Evolutionary conservation across 2,113 vertebrate genomes (phyloP).

Genomic region (Microtus oregoni): DNA sequence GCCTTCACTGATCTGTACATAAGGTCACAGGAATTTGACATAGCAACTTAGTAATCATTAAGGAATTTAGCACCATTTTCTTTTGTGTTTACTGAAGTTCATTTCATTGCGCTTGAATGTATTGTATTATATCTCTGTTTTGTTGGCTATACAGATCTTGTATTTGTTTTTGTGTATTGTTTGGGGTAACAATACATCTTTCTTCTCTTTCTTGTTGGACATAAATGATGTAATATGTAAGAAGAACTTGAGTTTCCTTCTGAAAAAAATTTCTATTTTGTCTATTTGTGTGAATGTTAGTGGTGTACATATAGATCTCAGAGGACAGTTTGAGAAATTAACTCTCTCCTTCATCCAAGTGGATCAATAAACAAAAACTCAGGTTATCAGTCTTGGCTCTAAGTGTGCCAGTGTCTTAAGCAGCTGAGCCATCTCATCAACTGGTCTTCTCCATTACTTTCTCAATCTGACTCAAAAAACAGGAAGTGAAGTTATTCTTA

Average conservation of each 20-base stretch:
- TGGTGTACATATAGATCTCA: background rate
- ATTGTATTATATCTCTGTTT: too few relatives aligned
- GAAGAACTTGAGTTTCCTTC: background rate
- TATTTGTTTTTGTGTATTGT: background rate
- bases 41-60: slow-evolving; percentile 36
- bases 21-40: slow-evolving; percentile 36
- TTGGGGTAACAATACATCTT: background rate
- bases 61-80: slow-evolving; percentile 33
- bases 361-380: background rate
- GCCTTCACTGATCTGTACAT: background rate
- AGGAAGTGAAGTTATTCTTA: background rate
- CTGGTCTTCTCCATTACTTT: background rate
- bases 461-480: background rate
- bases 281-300: background rate
- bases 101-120: background rate
- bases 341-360: background rate
- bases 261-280: background rate
- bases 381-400: background rate
- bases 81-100: slow-evolving; percentile 19
- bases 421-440: background rate
- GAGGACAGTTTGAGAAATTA: background rate
- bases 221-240: background rate
- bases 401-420: background rate
- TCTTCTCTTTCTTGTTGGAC: background rate
- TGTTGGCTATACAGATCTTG: background rate